A percentile compares a stretch with the other conserved stretches of the same genome.
Conservation (phyloP, 2,113 vertebrate species). For the Prietella phreatophila region DNA sequence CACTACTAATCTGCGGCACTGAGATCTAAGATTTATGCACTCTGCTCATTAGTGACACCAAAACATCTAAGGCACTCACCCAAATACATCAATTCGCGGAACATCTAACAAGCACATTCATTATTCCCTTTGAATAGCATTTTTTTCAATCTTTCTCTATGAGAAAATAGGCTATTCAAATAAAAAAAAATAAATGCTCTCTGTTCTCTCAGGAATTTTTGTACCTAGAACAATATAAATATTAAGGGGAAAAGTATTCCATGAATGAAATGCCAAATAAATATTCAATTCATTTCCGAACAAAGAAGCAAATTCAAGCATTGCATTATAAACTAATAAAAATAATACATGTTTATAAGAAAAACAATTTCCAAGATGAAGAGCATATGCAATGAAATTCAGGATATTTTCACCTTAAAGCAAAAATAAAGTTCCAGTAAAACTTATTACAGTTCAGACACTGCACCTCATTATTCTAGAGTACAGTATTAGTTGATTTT, state of each 20-base stretch:
- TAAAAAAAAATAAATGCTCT: background rate
- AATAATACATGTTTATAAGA: background rate
- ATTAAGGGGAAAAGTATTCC: background rate
- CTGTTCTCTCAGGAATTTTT: constrained; percentile 1
- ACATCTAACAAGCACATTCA: constrained; percentile 40
- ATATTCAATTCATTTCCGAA: background rate
- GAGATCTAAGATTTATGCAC: constrained; percentile 7
- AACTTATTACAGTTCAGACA: background rate
- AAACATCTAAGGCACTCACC: constrained; percentile 33
- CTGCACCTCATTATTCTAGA: background rate
- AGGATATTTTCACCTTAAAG: background rate
- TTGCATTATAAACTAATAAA: background rate
- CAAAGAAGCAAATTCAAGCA: background rate
- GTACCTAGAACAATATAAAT: background rate
- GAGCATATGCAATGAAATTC: background rate
- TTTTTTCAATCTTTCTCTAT: background rate
- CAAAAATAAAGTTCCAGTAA: background rate
- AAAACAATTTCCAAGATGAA: background rate
- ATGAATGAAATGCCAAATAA: background rate
- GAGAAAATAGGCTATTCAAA: background rate
- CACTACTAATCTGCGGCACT: constrained; percentile 4
- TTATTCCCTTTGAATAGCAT: constrained; percentile 21
- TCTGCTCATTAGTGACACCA: constrained; percentile 39
- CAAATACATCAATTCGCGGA: constrained; percentile 15
- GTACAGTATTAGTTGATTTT: too few species aligned